Conservation (phyloP, 2,797 vertebrate species). For the Numenius phaeopus region DNA sequence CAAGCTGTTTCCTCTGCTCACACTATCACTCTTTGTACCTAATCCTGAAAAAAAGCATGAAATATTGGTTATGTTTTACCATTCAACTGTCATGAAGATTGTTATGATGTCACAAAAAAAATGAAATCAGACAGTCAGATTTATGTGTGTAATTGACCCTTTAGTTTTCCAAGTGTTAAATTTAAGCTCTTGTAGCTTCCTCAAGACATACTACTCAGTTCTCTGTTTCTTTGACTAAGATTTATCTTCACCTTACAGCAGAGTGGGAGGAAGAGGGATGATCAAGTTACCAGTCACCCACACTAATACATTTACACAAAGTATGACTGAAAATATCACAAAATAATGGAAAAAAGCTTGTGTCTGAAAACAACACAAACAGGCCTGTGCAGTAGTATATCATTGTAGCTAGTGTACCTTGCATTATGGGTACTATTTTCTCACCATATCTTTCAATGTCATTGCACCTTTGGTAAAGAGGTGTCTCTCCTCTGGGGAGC, state of each 20-base stretch:
- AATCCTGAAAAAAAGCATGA: neutral
- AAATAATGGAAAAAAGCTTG: neutral
- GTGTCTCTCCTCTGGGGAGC: neutral
- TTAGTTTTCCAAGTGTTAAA: neutral
- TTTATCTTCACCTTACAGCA: neutral
- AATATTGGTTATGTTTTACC: neutral
- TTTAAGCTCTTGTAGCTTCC: neutral
- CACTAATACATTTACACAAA: neutral
- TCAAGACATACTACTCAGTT: neutral
- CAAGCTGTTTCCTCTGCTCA: neutral
- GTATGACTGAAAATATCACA: neutral
- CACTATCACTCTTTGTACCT: neutral
- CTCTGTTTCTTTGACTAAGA: neutral
- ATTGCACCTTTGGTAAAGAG: neutral
- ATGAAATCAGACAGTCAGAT: neutral
- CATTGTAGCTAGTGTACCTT: neutral
- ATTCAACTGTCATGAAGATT: neutral
- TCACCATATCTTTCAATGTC: neutral
- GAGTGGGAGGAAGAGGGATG: neutral
- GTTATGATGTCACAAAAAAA: neutral
- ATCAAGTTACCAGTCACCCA: neutral
- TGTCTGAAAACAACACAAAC: neutral
- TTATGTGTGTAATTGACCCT: neutral
- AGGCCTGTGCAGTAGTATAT: neutral
- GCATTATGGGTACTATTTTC: neutral